A percentile compares a stretch with the other conserved stretches of the same genome.
phyloP scores from a whole-genome alignment of 2,113 vertebrate species.

The Rissa tridactyla region DNA sequence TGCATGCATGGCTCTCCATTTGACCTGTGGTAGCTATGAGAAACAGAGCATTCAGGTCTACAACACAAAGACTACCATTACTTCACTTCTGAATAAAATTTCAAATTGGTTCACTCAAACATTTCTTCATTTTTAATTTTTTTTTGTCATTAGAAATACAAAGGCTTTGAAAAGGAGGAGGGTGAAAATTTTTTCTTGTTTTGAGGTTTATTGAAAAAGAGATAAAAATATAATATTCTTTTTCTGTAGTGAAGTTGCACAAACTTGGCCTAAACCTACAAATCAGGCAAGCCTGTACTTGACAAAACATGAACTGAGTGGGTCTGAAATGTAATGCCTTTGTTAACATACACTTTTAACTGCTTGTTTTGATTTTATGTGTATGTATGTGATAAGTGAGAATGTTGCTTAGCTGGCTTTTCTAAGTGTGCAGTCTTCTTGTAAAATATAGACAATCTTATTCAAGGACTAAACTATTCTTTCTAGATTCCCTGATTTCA shows the following conservation, averaged over 20 bases:
- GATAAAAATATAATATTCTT: not conserved
- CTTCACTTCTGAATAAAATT: not conserved
- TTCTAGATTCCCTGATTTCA: not conserved
- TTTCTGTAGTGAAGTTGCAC: not conserved
- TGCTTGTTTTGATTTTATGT: not conserved
- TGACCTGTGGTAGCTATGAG: not conserved
- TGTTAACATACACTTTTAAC: not conserved
- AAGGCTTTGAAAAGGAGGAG: not conserved
- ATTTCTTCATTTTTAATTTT: not conserved
- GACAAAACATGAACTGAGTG: not conserved
- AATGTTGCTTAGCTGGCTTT: not conserved
- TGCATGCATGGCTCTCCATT: not conserved
- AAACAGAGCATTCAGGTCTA: not conserved
- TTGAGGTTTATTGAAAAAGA: not conserved
- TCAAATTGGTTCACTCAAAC: not conserved
- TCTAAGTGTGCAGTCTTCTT: not conserved
- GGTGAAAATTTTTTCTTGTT: rapidly evolving
- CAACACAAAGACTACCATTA: not conserved
- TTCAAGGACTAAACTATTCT: not conserved
- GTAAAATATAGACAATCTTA: not conserved
- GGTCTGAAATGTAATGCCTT: not conserved
- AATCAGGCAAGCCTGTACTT: not conserved
- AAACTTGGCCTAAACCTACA: not conserved
- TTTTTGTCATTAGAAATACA: not conserved
- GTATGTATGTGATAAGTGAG: not conserved